Percentiles rank a stretch among this genome's conserved stretches.
These are phyloP conservation scores for Chelonus insularis DNA, from an alignment of 1,140 invertebrate species.

Conservation along the genomic window DNA sequence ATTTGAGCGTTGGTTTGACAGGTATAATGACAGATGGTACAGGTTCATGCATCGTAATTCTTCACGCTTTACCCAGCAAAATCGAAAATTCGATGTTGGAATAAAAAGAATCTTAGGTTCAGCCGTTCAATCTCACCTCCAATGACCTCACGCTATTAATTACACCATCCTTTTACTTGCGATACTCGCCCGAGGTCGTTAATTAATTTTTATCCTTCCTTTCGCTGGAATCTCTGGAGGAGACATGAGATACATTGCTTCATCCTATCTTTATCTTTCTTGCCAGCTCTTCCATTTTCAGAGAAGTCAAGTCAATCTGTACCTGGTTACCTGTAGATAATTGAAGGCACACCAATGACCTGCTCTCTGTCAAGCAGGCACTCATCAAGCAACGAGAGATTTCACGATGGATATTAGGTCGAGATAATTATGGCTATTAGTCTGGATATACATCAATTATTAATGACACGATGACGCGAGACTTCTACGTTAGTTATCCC, in stretches of 20 bases:
- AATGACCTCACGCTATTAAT: slow-evolving; percentile 42
- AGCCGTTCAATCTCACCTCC: slow-evolving; percentile 34
- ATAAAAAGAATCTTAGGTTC: slow-evolving; percentile 25
- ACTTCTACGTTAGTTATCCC: slow-evolving; percentile 38
- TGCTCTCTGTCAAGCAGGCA: slow-evolving; percentile 12
- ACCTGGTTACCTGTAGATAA: neutral
- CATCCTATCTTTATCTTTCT: neutral
- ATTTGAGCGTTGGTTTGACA: slow-evolving; percentile 1
- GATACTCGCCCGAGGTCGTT: slow-evolving; percentile 17
- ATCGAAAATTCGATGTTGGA: slow-evolving; percentile 18
- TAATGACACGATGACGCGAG: slow-evolving; percentile 50
- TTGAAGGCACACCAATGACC: slow-evolving; percentile 14
- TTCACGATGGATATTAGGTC: slow-evolving; percentile 47
- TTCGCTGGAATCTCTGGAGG: neutral
- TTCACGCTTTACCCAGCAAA: slow-evolving; percentile 17
- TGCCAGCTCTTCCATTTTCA: neutral
- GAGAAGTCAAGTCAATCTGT: neutral
- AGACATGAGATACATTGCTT: slow-evolving; percentile 11
- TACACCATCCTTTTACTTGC: slow-evolving; percentile 26
- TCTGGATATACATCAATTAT: slow-evolving; percentile 57
- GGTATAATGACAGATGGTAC: neutral
- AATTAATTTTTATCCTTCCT: slow-evolving; percentile 25
- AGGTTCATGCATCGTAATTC: neutral
- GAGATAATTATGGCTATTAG: slow-evolving; percentile 54
- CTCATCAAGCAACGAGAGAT: slow-evolving; percentile 38